phyloP scores from a whole-genome alignment of 2,888 invertebrate species.

The Spatulosminthurus flaviceps region DNA sequence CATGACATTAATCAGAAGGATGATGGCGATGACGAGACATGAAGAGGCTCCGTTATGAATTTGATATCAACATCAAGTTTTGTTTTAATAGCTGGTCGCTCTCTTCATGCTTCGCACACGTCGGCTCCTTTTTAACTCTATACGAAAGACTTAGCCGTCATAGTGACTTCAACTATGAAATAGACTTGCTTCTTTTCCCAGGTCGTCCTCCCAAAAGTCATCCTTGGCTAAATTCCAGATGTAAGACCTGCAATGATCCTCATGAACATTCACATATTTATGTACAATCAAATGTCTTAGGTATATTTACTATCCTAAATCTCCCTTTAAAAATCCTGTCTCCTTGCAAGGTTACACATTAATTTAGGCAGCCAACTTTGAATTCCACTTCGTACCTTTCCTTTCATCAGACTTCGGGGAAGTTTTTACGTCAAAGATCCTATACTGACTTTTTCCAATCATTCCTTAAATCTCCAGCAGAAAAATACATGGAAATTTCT shows the following conservation, averaged over 20 bases:
- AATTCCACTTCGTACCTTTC: too few relatives aligned
- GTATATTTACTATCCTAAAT: too few relatives aligned
- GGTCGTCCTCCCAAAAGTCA: conserved; percentile 5
- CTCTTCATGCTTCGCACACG: conserved; percentile 35
- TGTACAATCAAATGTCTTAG: not conserved
- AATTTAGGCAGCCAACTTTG: too few relatives aligned
- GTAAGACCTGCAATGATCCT: not conserved
- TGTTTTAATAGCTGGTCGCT: conserved; percentile 45
- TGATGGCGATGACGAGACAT: conserved; percentile 51
- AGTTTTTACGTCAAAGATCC: too few relatives aligned
- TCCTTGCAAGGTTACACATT: too few relatives aligned
- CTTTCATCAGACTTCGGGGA: too few relatives aligned
- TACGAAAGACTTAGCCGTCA: not conserved
- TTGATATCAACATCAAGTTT: conserved; percentile 47
- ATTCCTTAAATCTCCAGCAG: too few relatives aligned
- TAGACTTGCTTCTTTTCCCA: conserved; percentile 7
- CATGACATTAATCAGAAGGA: conserved; percentile 49
- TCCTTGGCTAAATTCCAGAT: conserved; percentile 29
- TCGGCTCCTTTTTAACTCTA: conserved; percentile 30
- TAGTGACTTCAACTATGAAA: conserved; percentile 5
- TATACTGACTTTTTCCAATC: too few relatives aligned
- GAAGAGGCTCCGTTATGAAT: conserved; percentile 47
- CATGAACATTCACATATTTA: not conserved
- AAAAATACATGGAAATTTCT: too few relatives aligned
- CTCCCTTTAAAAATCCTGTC: too few relatives aligned